phyloP scores from a whole-genome alignment of 1,140 invertebrate genomes.

The Lineus longissimus region DNA sequence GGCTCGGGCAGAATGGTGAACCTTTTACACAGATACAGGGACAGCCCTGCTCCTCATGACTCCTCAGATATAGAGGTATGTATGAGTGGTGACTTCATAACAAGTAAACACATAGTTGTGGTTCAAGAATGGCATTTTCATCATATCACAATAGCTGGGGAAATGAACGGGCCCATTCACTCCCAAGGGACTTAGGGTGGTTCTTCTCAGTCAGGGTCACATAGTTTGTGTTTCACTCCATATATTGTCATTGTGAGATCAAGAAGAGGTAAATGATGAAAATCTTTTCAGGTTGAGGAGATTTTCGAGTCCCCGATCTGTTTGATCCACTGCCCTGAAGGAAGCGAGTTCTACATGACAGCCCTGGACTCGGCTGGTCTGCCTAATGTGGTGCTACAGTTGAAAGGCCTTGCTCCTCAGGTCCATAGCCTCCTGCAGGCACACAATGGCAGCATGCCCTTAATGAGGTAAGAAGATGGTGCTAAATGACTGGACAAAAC shows the following conservation, averaged over 20 bases:
- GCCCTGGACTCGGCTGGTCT: slow-evolving; percentile 52
- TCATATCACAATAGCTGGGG: too few species aligned
- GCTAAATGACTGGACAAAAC: too few species aligned
- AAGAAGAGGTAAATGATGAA: too few species aligned
- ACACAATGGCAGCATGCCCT: slow-evolving; percentile 68
- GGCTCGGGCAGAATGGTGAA: slow-evolving; percentile 66
- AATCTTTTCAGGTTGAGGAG: slow-evolving; percentile 29
- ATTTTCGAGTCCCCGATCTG: slow-evolving; percentile 51
- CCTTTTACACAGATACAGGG: slow-evolving; percentile 39
- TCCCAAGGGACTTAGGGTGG: too few species aligned
- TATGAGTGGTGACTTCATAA: too few species aligned
- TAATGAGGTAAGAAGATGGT: slow-evolving; percentile 62
- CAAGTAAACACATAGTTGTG: too few species aligned
- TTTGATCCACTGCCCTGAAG: slow-evolving; percentile 50
- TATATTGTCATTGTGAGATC: too few species aligned
- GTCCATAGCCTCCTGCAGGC: slow-evolving; percentile 65
- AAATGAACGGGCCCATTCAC: too few species aligned
- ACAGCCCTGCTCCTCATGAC: slow-evolving; percentile 58
- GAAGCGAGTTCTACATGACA: slow-evolving; percentile 36
- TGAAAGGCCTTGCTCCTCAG: slow-evolving; percentile 63
- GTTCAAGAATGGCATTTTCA: too few species aligned
- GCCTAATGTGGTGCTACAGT: slow-evolving; percentile 69
- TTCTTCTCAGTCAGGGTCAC: too few species aligned
- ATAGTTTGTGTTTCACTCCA: too few species aligned
- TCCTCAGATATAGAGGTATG: slow-evolving; percentile 30